These are phyloP conservation scores for Pycnonotus jocosus DNA, from an alignment of 2,113 vertebrate species.

Conservation along the genomic window DNA sequence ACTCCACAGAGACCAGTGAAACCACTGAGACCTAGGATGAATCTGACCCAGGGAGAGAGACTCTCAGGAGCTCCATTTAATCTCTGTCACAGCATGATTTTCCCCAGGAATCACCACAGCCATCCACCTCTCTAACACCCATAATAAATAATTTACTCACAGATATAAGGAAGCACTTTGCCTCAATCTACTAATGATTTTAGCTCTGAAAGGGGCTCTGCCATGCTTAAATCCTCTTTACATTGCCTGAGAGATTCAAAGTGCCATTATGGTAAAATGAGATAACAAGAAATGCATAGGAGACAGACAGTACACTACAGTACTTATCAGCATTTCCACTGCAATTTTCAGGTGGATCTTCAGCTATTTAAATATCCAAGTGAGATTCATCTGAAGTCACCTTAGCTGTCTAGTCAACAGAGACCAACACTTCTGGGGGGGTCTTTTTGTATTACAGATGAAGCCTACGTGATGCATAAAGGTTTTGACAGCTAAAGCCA, in stretches of 20 bases:
- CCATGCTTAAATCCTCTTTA: background rate
- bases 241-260: background rate
- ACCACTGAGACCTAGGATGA: background rate
- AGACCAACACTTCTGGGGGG: background rate
- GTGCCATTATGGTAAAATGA: slow-evolving; percentile 2
- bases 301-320: background rate
- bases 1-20: background rate
- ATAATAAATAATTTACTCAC: slow-evolving; percentile 53
- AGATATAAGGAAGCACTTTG: slow-evolving; percentile 43
- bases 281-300: background rate
- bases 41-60: background rate
- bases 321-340: background rate
- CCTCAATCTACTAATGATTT: slow-evolving; percentile 40
- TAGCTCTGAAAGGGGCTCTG: slow-evolving; percentile 4
- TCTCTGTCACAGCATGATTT: slow-evolving; percentile 6
- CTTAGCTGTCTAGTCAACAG: background rate
- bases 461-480: fast-evolving
- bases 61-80: slow-evolving; percentile 32
- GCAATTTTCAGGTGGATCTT: background rate
- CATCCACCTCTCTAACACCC: slow-evolving; percentile 45
- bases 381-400: background rate
- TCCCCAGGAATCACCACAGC: slow-evolving; percentile 24
- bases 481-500: background rate
- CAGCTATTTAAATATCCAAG: background rate
- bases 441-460: background rate